Percentiles rank a stretch among this genome's conserved stretches.
These are phyloP conservation scores for Sturnira hondurensis DNA, from an alignment of 2,113 vertebrate genomes.

Conservation along the genomic window DNA sequence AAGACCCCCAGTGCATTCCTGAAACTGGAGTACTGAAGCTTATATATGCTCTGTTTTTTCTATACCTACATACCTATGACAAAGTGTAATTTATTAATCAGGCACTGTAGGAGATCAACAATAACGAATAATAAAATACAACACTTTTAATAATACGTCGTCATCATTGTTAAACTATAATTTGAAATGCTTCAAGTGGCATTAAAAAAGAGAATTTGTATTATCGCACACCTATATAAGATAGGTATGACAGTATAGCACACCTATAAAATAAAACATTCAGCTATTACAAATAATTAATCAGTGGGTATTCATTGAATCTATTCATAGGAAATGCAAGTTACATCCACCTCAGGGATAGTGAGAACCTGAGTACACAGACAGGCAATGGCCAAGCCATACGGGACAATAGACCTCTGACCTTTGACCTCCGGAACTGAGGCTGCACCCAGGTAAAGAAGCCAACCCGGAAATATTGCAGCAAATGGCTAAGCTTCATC, in stretches of 20 bases:
- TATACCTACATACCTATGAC: neutral
- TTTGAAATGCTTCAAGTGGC: neutral
- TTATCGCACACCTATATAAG: neutral
- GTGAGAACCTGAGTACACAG: neutral
- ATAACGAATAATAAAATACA: no score
- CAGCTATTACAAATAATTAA: neutral
- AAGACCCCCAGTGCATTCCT: neutral
- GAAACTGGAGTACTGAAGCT: no score
- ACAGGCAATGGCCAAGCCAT: neutral
- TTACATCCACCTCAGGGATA: neutral
- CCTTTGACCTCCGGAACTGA: neutral
- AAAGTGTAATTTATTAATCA: neutral
- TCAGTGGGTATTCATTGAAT: neutral
- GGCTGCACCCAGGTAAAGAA: no score
- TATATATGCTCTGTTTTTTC: neutral
- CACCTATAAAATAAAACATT: neutral
- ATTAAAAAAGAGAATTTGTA: neutral
- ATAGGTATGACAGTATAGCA: neutral
- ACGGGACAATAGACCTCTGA: neutral
- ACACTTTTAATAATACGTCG: neutral
- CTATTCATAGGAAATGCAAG: neutral
- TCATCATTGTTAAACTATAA: neutral
- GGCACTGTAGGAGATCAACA: neutral
- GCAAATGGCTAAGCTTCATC: neutral
- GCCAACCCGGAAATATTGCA: neutral